Percentiles rank a stretch among this genome's conserved stretches.
phyloP scores from a whole-genome alignment of 2,888 invertebrate species.

The Hofmannophila pseudospretella region DNA sequence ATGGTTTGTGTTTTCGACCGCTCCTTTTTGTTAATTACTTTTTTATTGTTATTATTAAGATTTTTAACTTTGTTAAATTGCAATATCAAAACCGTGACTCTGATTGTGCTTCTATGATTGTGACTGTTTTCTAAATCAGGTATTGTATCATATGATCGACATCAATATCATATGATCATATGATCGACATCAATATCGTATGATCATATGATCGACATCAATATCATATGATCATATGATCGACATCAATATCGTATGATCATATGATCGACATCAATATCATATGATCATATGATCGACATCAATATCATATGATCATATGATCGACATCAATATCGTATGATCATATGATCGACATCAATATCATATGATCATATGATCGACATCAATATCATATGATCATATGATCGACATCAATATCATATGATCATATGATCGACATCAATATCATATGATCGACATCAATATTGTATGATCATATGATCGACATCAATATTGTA shows the following conservation, averaged over 20 bases:
- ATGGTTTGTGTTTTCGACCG: slow-evolving; percentile 65
- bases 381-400: slow-evolving; percentile 3
- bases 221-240: slow-evolving; percentile 2
- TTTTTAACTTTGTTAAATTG: slow-evolving; percentile 69
- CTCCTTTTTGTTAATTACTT: slow-evolving; percentile 70
- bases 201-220: neutral
- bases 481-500: slow-evolving; percentile 3
- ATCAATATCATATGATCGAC: slow-evolving; percentile 1
- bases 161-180: slow-evolving; percentile 2
- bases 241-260: slow-evolving; percentile 3
- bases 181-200: slow-evolving; percentile 3
- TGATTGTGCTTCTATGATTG: slow-evolving; percentile 22
- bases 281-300: slow-evolving; percentile 2
- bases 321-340: slow-evolving; percentile 3
- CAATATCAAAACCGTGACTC: slow-evolving; percentile 14
- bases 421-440: too few species aligned
- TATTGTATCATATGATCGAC: neutral
- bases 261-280: slow-evolving; percentile 1
- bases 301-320: slow-evolving; percentile 2
- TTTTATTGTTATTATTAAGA: slow-evolving; percentile 76
- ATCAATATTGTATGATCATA: slow-evolving; percentile 2
- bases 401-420: slow-evolving; percentile 1
- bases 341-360: neutral
- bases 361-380: slow-evolving; percentile 2
- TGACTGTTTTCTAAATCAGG: slow-evolving; percentile 15